These are phyloP conservation scores for Pilophorus perplexus DNA, from an alignment of 2,888 invertebrate genomes.

Conservation along the genomic window DNA sequence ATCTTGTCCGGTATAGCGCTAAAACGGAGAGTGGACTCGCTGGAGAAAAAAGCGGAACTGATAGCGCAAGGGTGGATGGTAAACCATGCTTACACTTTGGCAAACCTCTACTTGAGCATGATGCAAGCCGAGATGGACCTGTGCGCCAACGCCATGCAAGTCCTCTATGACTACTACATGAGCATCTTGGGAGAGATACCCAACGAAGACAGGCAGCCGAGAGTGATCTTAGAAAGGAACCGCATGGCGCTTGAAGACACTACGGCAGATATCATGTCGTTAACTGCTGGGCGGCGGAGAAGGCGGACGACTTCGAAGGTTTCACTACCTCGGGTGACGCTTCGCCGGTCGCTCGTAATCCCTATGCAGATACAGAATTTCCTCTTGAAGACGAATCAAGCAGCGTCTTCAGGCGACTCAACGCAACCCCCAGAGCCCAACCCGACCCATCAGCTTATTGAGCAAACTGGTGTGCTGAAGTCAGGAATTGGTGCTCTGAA, in stretches of 20 bases:
- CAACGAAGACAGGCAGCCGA: not conserved
- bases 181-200: slow-evolving; percentile 38
- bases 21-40: slow-evolving; percentile 57
- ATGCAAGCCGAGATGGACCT: slow-evolving; percentile 64
- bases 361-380: slow-evolving; percentile 10
- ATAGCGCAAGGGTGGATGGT: slow-evolving; percentile 61
- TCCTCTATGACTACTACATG: slow-evolving; percentile 56
- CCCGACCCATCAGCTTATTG: slow-evolving; percentile 7
- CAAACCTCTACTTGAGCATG: slow-evolving; percentile 58
- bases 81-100: slow-evolving; percentile 54
- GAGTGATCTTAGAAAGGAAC: slow-evolving; percentile 6
- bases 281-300: slow-evolving; percentile 3
- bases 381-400: not conserved
- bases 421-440: not conserved
- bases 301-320: not conserved
- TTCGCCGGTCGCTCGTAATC: slow-evolving; percentile 7
- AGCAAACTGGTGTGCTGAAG: slow-evolving; percentile 8
- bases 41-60: slow-evolving; percentile 57
- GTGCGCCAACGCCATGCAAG: slow-evolving; percentile 54
- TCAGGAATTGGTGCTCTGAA: not conserved
- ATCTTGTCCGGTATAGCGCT: slow-evolving; percentile 61
- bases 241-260: slow-evolving; percentile 13
- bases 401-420: not conserved
- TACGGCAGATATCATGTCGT: too few species aligned
- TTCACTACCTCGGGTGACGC: slow-evolving; percentile 3